Conservation (phyloP, 1,140 invertebrate species). For the Drosophila santomea region DNA sequence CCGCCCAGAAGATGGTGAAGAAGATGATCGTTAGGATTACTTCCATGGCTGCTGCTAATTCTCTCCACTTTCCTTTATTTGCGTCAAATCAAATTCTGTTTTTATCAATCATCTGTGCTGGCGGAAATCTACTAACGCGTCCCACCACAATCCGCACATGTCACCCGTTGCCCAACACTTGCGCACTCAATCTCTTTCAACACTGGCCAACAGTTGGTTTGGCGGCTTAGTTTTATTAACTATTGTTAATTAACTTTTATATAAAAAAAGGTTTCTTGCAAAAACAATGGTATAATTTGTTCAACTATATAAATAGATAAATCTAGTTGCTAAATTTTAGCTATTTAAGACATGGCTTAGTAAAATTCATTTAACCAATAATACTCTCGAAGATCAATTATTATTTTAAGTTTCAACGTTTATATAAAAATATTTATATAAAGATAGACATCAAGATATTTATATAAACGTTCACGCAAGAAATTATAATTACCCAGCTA, state of each 20-base stretch:
- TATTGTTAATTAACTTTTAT: not conserved
- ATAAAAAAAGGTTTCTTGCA: no score
- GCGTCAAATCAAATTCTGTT: slow-evolving; percentile 36
- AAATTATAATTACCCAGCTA: no score
- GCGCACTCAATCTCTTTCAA: slow-evolving; percentile 1
- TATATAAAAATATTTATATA: no score
- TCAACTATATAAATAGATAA: no score
- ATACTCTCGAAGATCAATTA: no score
- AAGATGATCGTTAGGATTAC: slow-evolving; percentile 89
- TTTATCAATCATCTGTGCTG: slow-evolving; percentile 28
- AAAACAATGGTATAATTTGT: no score
- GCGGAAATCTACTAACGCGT: slow-evolving; percentile 23
- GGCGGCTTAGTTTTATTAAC: slow-evolving; percentile 4
- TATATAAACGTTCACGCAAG: no score
- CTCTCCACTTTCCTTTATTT: slow-evolving; percentile 21
- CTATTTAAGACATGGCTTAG: no score
- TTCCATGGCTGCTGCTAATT: slow-evolving; percentile 12
- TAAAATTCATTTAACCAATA: no score
- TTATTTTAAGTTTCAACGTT: no score
- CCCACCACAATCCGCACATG: not conserved
- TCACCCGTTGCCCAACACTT: slow-evolving; percentile 13
- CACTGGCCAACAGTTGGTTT: slow-evolving; percentile 18
- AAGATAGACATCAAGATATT: no score
- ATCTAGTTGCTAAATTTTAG: no score
- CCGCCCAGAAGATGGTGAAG: slow-evolving; percentile 93